Conservation (phyloP, 2,888 invertebrate species). For the Caenorhabditis drosophilae region DNA sequence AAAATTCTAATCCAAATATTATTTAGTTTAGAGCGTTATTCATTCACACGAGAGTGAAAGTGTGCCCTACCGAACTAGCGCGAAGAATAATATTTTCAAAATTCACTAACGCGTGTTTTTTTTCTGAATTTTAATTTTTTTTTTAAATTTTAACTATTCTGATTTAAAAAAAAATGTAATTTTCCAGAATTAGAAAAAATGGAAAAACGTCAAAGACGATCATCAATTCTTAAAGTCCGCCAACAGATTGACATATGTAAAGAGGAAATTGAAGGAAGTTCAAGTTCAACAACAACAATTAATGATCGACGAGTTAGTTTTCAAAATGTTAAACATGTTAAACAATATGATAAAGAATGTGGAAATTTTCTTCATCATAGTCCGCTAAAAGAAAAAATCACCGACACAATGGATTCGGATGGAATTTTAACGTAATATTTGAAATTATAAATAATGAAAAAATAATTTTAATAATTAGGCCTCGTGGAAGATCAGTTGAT, state of each 20-base stretch:
- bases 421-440: slow-evolving; percentile 20
- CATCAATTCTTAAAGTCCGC: slow-evolving; percentile 23
- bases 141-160: background rate
- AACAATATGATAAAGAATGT: slow-evolving; percentile 24
- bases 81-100: background rate
- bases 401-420: slow-evolving; percentile 27
- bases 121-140: background rate
- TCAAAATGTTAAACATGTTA: slow-evolving; percentile 28
- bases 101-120: background rate
- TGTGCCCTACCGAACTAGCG: background rate
- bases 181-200: background rate
- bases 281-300: no score
- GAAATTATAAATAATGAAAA: background rate
- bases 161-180: background rate
- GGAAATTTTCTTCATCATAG: slow-evolving; percentile 20
- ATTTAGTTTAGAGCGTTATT: background rate
- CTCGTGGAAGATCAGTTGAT: slow-evolving; percentile 14
- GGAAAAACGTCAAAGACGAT: slow-evolving; percentile 5
- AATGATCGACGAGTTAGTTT: slow-evolving; percentile 28
- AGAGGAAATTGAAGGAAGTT: slow-evolving; percentile 7
- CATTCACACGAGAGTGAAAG: background rate
- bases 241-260: slow-evolving; percentile 6
- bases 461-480: slow-evolving; percentile 1
- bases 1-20: no score
- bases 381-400: slow-evolving; percentile 22